Evolutionary conservation across 2,113 vertebrate genomes (phyloP).

Genomic region (Psilopogon haemacephalus): DNA sequence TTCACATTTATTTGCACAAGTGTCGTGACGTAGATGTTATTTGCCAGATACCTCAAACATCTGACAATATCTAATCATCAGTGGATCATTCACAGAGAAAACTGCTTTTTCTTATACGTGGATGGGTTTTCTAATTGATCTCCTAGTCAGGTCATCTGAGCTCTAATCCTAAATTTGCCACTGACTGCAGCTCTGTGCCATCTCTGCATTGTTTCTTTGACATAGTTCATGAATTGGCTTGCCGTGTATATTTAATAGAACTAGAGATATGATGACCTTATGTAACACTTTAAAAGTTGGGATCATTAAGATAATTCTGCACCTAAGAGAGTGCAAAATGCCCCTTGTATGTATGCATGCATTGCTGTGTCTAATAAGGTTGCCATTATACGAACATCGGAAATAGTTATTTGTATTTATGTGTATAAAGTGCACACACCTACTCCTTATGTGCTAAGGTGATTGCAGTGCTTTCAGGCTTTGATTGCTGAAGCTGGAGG

Average conservation of each 20-base stretch:
- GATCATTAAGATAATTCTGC: neutral
- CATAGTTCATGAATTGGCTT: neutral
- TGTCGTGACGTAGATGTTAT: neutral
- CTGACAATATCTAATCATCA: neutral
- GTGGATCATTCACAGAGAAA: neutral
- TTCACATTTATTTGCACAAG: neutral
- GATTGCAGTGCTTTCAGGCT: neutral
- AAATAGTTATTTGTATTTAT: neutral
- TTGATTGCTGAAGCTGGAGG: neutral
- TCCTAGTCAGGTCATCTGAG: neutral
- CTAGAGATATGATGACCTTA: neutral
- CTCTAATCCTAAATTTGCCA: neutral
- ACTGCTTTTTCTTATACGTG: neutral
- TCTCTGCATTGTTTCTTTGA: neutral
- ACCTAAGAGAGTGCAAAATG: neutral
- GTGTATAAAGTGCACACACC: neutral
- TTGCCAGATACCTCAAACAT: neutral
- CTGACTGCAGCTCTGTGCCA: neutral
- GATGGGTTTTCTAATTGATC: neutral
- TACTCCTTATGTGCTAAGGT: neutral
- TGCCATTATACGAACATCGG: neutral
- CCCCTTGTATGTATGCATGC: neutral
- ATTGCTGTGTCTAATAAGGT: neutral
- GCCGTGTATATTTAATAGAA: neutral
- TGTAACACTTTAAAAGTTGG: neutral